These are phyloP conservation scores for Urocynchramus pylzowi DNA, from an alignment of 2,113 vertebrate genomes.

Conservation along the genomic window DNA sequence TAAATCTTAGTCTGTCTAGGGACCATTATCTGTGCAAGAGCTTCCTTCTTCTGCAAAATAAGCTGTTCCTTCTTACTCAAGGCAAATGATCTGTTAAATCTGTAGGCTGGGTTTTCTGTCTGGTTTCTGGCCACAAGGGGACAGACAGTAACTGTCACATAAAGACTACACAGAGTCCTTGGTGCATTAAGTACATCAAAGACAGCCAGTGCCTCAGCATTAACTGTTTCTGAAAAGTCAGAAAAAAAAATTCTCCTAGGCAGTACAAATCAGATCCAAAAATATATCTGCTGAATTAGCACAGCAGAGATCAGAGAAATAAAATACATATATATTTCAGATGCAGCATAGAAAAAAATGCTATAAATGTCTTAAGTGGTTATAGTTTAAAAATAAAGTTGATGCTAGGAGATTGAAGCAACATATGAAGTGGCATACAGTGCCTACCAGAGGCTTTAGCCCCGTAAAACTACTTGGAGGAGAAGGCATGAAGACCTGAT, in stretches of 20 bases:
- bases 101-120: background rate
- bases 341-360: background rate
- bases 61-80: background rate
- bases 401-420: background rate
- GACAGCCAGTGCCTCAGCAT: background rate
- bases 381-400: background rate
- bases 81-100: background rate
- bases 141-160: background rate
- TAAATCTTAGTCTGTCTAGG: background rate
- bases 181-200: background rate
- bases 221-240: background rate
- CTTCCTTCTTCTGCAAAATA: background rate
- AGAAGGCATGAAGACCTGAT: background rate
- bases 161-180: background rate
- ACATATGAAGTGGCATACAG: background rate
- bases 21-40: background rate
- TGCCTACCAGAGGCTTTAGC: background rate
- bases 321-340: background rate
- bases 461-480: background rate
- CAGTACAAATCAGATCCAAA: background rate
- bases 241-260: background rate
- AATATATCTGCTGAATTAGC: background rate
- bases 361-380: background rate
- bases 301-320: background rate
- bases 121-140: slow-evolving; percentile 17